Evolutionary conservation across 2,797 vertebrate genomes (phyloP).

Genomic region (Hyperoplus immaculatus): DNA sequence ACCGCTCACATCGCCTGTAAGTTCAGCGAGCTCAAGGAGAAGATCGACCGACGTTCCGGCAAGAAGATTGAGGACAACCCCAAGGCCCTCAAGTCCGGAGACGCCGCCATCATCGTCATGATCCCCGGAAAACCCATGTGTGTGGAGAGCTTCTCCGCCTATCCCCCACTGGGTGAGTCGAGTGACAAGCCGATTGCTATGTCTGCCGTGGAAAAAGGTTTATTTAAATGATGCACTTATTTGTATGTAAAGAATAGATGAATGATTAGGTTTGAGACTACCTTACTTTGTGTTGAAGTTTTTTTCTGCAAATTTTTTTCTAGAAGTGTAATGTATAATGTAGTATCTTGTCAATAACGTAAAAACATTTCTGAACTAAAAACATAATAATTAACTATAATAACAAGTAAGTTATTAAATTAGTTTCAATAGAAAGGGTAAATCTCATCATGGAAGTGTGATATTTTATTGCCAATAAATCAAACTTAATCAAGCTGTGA

Average conservation of each 20-base stretch:
- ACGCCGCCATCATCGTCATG: slow-evolving; percentile 84
- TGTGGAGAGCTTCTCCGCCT: slow-evolving; percentile 86
- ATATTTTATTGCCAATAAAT: no score
- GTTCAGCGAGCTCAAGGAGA: slow-evolving; percentile 88
- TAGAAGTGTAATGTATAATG: no score
- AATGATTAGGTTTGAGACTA: neutral
- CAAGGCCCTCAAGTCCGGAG: slow-evolving; percentile 84
- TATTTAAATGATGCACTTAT: neutral
- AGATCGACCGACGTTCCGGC: slow-evolving; percentile 89
- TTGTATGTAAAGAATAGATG: neutral
- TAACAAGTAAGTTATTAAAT: no score
- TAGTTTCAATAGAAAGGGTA: no score
- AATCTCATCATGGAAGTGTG: no score
- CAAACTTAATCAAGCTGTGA: no score
- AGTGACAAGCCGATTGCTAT: no score
- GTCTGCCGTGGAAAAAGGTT: neutral
- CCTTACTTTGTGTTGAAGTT: no score
- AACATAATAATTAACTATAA: no score
- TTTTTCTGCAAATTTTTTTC: no score
- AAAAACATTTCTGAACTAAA: no score
- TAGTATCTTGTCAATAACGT: no score
- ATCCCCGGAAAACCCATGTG: slow-evolving; percentile 86
- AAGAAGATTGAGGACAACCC: slow-evolving; percentile 88
- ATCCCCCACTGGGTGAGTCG: slow-evolving; percentile 85
- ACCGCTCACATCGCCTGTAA: slow-evolving; percentile 89